Conservation (phyloP, 2,113 vertebrate genomes). For the Pionites leucogaster region DNA sequence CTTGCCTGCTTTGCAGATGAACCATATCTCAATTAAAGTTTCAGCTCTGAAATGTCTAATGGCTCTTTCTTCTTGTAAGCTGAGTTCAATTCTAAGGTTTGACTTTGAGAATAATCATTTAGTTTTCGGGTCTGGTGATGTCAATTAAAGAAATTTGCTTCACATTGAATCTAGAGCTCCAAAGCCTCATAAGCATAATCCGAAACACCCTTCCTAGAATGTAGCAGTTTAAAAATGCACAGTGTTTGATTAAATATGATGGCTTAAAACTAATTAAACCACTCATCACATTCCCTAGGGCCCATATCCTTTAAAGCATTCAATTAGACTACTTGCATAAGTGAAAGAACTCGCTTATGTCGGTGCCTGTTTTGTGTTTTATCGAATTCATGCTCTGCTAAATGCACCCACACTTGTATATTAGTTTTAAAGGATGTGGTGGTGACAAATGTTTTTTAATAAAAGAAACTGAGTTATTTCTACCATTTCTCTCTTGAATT, state of each 20-base stretch:
- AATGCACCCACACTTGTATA: not conserved
- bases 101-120: not conserved
- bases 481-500: conserved; percentile 7
- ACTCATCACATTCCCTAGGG: conserved; percentile 8
- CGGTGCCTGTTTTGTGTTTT: not conserved
- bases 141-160: conserved; percentile 48
- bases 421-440: not conserved
- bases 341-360: not conserved
- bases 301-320: not conserved
- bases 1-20: not conserved
- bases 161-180: not conserved
- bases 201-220: conserved; percentile 6
- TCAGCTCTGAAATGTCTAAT: not conserved
- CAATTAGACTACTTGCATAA: not conserved
- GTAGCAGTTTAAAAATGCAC: not conserved
- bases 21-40: conserved; percentile 4
- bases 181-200: conserved; percentile 1
- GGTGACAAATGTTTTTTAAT: conserved; percentile 50
- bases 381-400: not conserved
- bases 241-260: conserved; percentile 42
- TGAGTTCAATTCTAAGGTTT: not conserved
- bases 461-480: conserved; percentile 40
- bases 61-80: not conserved
- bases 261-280: conserved; percentile 52
- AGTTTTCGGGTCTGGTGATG: not conserved